A percentile compares a stretch with the other conserved stretches of the same genome.
Conservation (phyloP, 2,888 invertebrate species). For the Ryuthela nishihirai region DNA sequence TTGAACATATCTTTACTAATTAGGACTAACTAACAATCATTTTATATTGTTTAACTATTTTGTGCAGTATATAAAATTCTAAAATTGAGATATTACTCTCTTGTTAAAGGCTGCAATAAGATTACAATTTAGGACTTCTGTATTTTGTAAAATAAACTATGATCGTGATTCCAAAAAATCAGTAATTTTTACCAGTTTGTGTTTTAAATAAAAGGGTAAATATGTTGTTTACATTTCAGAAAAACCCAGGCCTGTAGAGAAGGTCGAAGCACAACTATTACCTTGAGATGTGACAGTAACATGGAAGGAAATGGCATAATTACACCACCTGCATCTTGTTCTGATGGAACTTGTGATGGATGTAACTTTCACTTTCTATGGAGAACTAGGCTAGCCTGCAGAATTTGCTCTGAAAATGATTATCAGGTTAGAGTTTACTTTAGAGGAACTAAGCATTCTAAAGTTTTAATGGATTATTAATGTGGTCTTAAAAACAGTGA, state of each 20-base stretch:
- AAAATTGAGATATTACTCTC: too few species aligned
- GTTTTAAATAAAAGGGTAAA: slow-evolving; percentile 6
- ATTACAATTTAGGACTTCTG: too few species aligned
- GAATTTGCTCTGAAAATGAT: slow-evolving; percentile 55
- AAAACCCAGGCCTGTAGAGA: slow-evolving; percentile 55
- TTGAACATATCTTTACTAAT: too few species aligned
- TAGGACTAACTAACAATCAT: too few species aligned
- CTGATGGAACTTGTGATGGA: slow-evolving; percentile 61
- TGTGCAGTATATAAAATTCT: too few species aligned
- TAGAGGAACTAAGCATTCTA: too few species aligned
- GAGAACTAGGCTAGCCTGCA: slow-evolving; percentile 56
- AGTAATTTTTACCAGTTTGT: slow-evolving; percentile 11
- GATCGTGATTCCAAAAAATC: not conserved
- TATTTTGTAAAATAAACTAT: not conserved
- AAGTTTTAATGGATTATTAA: too few species aligned
- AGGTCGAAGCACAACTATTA: slow-evolving; percentile 57
- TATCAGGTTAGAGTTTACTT: slow-evolving; percentile 47
- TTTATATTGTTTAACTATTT: too few species aligned
- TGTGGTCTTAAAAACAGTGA: too few species aligned
- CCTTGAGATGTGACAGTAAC: slow-evolving; percentile 55
- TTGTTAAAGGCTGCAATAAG: too few species aligned
- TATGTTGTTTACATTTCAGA: slow-evolving; percentile 43
- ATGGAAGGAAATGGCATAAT: slow-evolving; percentile 46
- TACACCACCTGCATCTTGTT: slow-evolving; percentile 54
- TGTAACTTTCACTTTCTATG: slow-evolving; percentile 59